Base-by-base conservation (phyloP, 2,797 vertebrate genomes). In the Hipposideros larvatus region DNA sequence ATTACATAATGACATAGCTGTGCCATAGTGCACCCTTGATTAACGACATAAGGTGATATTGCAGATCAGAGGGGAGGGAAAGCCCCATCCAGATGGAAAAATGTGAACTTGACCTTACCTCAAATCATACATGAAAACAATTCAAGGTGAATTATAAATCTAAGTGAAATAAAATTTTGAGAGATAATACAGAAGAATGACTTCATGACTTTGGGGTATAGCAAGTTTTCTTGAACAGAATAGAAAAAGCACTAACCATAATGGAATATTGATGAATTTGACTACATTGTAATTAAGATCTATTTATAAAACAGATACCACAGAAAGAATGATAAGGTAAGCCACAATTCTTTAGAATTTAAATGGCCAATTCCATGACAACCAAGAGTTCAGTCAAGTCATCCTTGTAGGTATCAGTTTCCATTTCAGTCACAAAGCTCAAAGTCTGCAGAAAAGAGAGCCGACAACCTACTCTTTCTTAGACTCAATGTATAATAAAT, bases 141-240 rank as follows among this genome's bases (percentile, higher is more conserved):
- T 85, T 88, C 34, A 66, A 68, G 26, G 53, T 87, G 21, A 15
- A 70, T 86, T 91, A 51, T 68, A 94, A 87, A 88, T 85, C 31
- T 48, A 89, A 85, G 37, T 55, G 59, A 77, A 93, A 77, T 71
- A 55, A 92, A 74, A 80, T 48, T 79, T 91, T 83, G 34, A 85
- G 73, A 91, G 43, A 75, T 37, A 31, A 91, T 46, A 46, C 57
- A 77, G 57, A 73, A 83, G 57, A 96, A 92, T 92, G 43, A 87
- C 21, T 63, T 90, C 4, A 70, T 75, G 34, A 78, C 70, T 77
- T 92, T 66, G 7, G 48, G 2, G 10, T 43, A 77, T 48, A 61
- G 43, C 91, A 79, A 75, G 34, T 28, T 75, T 85, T 79, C 43
- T 63, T 59, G 21, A 89, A 59, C 24, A 77, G 19, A 93, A 93